These are phyloP conservation scores for Microcaecilia unicolor DNA, from an alignment of 2,797 vertebrate species.

Conservation along the genomic window DNA sequence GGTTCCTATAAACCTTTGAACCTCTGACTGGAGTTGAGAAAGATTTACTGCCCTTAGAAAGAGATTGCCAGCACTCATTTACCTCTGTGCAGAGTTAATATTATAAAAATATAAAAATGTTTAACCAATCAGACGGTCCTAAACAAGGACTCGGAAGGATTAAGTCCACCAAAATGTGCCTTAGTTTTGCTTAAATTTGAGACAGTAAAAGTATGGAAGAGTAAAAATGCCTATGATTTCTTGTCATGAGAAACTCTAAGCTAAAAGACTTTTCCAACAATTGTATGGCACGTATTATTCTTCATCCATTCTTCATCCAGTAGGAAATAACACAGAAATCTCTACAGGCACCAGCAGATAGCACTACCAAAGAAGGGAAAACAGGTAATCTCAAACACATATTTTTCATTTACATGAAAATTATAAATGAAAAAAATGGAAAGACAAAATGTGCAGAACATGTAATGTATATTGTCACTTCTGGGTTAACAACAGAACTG, in stretches of 20 bases:
- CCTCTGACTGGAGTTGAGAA: constrained; percentile 39
- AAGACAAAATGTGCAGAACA: constrained; percentile 15
- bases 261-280: too few species aligned
- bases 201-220: not conserved
- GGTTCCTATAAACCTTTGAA: constrained; percentile 50
- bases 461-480: too few species aligned
- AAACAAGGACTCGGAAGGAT: too few species aligned
- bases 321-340: too few species aligned
- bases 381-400: constrained; percentile 9
- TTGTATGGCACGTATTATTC: too few species aligned
- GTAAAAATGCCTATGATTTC: constrained; percentile 4
- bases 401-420: constrained; percentile 7
- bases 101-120: constrained; percentile 20
- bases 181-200: constrained; percentile 2
- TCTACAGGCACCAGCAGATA: too few species aligned
- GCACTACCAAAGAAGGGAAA: too few species aligned
- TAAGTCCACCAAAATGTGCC: too few species aligned
- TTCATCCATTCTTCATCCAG: too few species aligned
- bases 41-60: constrained; percentile 31
- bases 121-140: constrained; percentile 20
- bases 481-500: not conserved
- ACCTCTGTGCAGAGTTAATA: constrained; percentile 34
- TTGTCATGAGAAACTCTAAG: too few species aligned
- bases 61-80: constrained; percentile 17
- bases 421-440: constrained; percentile 11